Percentiles rank a stretch among this genome's conserved stretches.
These are phyloP conservation scores for Strix aluco DNA, from an alignment of 2,113 vertebrate species.

Conservation along the genomic window DNA sequence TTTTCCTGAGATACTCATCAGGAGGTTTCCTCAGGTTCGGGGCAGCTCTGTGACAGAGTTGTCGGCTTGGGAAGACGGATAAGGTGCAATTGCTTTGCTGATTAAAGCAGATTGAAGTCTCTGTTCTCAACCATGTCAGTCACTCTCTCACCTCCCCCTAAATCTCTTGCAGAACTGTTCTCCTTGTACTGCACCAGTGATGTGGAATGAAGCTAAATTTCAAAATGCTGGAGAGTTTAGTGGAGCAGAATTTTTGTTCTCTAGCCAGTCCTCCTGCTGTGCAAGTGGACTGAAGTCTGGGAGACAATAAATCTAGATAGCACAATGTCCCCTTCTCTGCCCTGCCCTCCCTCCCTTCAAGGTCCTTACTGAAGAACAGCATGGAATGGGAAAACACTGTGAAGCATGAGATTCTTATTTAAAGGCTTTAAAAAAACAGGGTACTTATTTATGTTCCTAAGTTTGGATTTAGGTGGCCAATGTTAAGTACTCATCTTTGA, in stretches of 20 bases:
- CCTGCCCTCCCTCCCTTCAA: accelerated
- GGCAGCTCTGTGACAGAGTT: background rate
- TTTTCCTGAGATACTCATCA: background rate
- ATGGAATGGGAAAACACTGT: background rate
- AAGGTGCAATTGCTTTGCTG: background rate
- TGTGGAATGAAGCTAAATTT: background rate
- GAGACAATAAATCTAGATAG: background rate
- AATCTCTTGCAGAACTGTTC: background rate
- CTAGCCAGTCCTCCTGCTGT: background rate
- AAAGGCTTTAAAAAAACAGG: background rate
- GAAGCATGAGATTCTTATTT: background rate
- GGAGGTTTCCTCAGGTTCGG: background rate
- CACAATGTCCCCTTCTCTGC: background rate
- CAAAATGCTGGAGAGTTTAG: background rate
- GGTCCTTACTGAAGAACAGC: background rate
- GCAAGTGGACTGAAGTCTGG: background rate
- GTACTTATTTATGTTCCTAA: background rate
- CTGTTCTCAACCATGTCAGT: background rate
- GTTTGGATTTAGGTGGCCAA: background rate
- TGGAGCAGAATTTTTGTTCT: background rate
- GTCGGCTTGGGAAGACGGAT: background rate
- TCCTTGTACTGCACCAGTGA: background rate
- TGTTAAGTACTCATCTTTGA: background rate
- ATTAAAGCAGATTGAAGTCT: background rate
- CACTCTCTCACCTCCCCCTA: background rate